Evolutionary conservation across 2,113 vertebrate species (phyloP), one percentile per base, ranked within the genome.

Genomic region (Syrrhaptes paradoxus): DNA sequence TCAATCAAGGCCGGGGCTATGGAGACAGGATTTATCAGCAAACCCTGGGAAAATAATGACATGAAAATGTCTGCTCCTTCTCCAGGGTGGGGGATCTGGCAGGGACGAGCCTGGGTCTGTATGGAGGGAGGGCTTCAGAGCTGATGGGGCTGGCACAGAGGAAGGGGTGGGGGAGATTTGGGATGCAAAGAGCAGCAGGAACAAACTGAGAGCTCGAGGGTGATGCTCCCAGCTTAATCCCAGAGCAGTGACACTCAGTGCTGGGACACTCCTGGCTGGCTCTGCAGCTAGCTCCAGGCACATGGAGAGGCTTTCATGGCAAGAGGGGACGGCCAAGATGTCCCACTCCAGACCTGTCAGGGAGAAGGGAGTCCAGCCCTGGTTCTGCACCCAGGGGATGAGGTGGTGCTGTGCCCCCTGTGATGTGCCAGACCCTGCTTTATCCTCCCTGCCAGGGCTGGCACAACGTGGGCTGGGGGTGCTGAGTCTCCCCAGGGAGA

Each of bases 11-110:
- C 74, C 0, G 20, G 67, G 16, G 4, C 16, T 13, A 55, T 2
- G 70, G 96, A 96, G 95, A 88, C 79, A 68, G 85, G 5, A 68
- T 77, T 97, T 93, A 96, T 96, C 95, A 88, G 93, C 82, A 74
- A 59, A 18, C 7, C 52, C 87, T 96, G 79, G 92, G 95, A 95
- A 96, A 95, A 94, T 7, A 17, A 46, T 70, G 91, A 2, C 22
- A 1, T 36, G 67, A 11, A 51, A 43, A 74, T 3, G 1, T 28
- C 83, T 34, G 49, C 49, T 79, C 2, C 0, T 11, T 2, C 25
- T 4, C 3, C 28, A 34, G 59, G 25, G 51, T 58, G 78, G 57
- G 57, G 32, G 43, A 31, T 10, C 10, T 0, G 2, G 28, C 43
- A 36, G 19, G 59, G 36, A 54, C 1, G 32, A 68, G 57, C 3